Percentiles rank a stretch among this genome's conserved stretches.
These are phyloP conservation scores for Muscicapa adusta DNA, from an alignment of 2,113 vertebrate species.

Conservation along the genomic window DNA sequence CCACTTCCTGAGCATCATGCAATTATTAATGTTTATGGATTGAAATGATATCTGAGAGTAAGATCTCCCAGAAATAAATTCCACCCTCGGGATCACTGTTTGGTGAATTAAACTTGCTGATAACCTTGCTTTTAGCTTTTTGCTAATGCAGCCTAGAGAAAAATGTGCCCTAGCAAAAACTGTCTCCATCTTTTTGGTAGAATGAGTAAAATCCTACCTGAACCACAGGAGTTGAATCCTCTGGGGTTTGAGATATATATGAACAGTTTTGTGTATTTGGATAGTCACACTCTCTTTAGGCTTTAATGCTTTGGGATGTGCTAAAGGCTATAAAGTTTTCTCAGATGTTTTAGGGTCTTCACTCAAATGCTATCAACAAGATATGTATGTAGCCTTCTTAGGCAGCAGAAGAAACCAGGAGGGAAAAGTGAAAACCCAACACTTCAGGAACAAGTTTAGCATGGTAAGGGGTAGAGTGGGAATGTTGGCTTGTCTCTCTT, in stretches of 20 bases:
- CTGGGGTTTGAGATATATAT: not conserved
- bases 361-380: not conserved
- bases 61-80: not conserved
- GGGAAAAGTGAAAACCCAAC: not conserved
- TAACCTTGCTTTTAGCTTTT: not conserved
- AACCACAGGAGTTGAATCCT: not conserved
- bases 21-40: not conserved
- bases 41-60: not conserved
- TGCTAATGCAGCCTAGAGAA: not conserved
- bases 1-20: not conserved
- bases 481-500: not conserved
- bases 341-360: not conserved
- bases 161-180: not conserved
- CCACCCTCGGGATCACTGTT: not conserved
- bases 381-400: not conserved
- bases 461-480: not conserved
- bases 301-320: not conserved
- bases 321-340: not conserved
- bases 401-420: not conserved
- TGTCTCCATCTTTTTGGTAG: not conserved
- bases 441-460: not conserved
- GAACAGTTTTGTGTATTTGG: not conserved
- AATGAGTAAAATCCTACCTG: not conserved
- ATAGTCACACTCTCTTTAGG: not conserved
- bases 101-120: not conserved